These are phyloP conservation scores for Perccottus glenii DNA, from an alignment of 2,113 vertebrate genomes.

Conservation along the genomic window DNA sequence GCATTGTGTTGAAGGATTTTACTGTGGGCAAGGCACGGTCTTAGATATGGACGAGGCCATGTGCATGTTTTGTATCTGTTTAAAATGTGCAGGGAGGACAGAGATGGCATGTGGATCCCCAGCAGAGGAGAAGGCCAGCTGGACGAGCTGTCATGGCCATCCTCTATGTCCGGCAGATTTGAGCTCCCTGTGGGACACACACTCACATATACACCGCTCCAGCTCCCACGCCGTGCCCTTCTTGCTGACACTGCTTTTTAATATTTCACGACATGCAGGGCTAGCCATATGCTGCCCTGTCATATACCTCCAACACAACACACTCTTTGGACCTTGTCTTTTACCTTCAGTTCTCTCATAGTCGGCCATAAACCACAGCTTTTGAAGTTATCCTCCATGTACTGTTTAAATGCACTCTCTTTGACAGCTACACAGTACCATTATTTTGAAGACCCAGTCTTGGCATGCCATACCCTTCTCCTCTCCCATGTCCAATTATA, in stretches of 20 bases:
- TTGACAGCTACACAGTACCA: too few species aligned
- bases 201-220: background rate
- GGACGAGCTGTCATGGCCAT: conserved; percentile 55
- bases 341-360: background rate
- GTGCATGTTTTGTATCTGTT: background rate
- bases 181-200: conserved; percentile 50
- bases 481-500: conserved; percentile 28
- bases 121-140: conserved; percentile 34
- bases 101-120: too few species aligned
- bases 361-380: background rate
- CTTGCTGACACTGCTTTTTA: conserved; percentile 75
- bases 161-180: conserved; percentile 70
- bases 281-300: conserved; percentile 70
- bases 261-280: conserved; percentile 72
- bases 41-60: too few species aligned
- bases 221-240: conserved; percentile 28
- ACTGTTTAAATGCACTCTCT: conserved; percentile 2
- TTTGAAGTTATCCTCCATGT: background rate
- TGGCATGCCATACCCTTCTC: background rate
- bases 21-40: too few species aligned
- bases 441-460: too few species aligned
- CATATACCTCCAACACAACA: conserved; percentile 47
- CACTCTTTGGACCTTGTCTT: conserved; percentile 6
- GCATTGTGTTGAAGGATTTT: too few species aligned
- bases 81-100: background rate